Evolutionary conservation across 37 sponge, comb jelly and placozoan genomes (phyloP).

Genomic region (Agelas oroides): DNA sequence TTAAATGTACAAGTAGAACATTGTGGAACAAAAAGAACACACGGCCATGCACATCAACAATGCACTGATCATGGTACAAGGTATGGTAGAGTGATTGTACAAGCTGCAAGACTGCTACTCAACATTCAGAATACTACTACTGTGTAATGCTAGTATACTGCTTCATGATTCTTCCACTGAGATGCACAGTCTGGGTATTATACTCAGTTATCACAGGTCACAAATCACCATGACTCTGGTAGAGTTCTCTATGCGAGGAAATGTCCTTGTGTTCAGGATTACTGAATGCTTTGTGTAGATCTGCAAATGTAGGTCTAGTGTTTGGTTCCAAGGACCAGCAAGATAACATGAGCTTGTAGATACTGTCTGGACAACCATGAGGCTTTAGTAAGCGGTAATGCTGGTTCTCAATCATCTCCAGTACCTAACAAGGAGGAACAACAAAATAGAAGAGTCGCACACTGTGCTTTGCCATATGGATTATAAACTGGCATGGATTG

Average conservation of each 20-base stretch:
- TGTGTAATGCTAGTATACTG: too few species aligned
- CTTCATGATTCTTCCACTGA: too few species aligned
- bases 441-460: background rate
- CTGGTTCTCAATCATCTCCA: slow-evolving; percentile 84
- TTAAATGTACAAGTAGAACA: too few species aligned
- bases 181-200: too few species aligned
- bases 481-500: background rate
- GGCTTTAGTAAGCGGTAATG: slow-evolving; percentile 76
- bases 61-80: too few species aligned
- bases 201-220: background rate
- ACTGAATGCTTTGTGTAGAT: slow-evolving; percentile 72
- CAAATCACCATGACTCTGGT: slow-evolving; percentile 66
- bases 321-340: slow-evolving; percentile 92
- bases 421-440: slow-evolving; percentile 42
- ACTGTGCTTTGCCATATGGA: too few species aligned
- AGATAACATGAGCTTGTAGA: slow-evolving; percentile 82
- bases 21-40: too few species aligned
- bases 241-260: slow-evolving; percentile 74
- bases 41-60: too few species aligned
- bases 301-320: slow-evolving; percentile 79
- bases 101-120: too few species aligned
- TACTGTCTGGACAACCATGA: slow-evolving; percentile 67
- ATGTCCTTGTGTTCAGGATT: slow-evolving; percentile 72
- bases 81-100: too few species aligned
- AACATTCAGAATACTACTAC: too few species aligned